phyloP scores from a whole-genome alignment of 2,113 vertebrate genomes.

The Bos indicus region DNA sequence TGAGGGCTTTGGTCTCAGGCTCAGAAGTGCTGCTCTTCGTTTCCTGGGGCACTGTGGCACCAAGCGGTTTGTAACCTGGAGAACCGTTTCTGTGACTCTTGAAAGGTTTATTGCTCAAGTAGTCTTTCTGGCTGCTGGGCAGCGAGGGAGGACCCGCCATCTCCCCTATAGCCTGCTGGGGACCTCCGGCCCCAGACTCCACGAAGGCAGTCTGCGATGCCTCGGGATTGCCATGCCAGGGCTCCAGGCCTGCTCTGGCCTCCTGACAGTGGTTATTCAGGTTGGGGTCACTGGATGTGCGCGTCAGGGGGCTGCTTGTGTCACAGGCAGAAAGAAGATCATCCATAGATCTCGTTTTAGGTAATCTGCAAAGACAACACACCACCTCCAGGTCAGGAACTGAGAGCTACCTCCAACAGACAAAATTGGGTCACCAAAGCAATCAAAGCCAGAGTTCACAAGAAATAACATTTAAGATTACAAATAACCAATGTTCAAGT shows the following conservation, averaged over 20 bases:
- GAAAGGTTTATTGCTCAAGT: slow-evolving; percentile 75
- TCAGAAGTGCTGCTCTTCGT: slow-evolving; percentile 29
- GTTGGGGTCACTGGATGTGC: slow-evolving; percentile 98
- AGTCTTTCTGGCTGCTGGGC: slow-evolving; percentile 54
- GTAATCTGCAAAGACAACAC: slow-evolving; percentile 84
- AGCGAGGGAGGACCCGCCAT: background rate
- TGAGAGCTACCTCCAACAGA: background rate
- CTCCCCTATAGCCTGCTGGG: slow-evolving; percentile 25
- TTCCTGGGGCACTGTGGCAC: slow-evolving; percentile 38
- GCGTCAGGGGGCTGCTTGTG: slow-evolving; percentile 89
- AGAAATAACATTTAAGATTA: slow-evolving; percentile 32
- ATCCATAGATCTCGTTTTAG: slow-evolving; percentile 98
- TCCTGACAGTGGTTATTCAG: slow-evolving; percentile 98
- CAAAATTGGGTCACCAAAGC: background rate
- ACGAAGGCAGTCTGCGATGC: slow-evolving; percentile 44
- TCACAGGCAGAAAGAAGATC: slow-evolving; percentile 94
- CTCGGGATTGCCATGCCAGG: slow-evolving; percentile 72
- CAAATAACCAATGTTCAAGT: background rate
- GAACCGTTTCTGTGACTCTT: slow-evolving; percentile 71
- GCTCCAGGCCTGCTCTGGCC: slow-evolving; percentile 82
- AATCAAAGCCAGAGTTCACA: slow-evolving; percentile 23
- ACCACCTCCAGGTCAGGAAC: slow-evolving; percentile 12
- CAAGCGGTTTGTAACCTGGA: slow-evolving; percentile 31
- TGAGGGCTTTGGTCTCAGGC: slow-evolving; percentile 22
- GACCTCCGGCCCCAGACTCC: slow-evolving; percentile 56